Percentiles rank a stretch among this genome's conserved stretches.
phyloP scores from a whole-genome alignment of 2,888 invertebrate genomes.

The Amblyjoppa fuscipennis region DNA sequence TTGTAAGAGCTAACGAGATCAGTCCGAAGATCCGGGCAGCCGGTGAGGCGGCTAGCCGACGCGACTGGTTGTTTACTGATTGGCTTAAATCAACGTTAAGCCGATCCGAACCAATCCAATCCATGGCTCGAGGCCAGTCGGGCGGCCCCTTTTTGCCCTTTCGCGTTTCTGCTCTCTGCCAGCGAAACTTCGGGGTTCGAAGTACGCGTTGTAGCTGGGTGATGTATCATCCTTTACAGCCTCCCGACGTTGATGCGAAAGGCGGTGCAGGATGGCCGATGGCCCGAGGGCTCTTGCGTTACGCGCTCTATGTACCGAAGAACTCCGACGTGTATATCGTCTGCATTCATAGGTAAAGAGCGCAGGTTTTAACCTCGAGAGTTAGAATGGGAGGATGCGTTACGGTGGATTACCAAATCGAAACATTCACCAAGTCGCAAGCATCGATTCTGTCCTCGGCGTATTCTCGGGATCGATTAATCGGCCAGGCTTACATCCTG shows the following conservation, averaged over 20 bases:
- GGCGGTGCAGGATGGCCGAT: slow-evolving; percentile 42
- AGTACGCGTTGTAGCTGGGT: slow-evolving; percentile 29
- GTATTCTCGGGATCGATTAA: slow-evolving; percentile 69
- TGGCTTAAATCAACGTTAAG: slow-evolving; percentile 85
- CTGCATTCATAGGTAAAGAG: slow-evolving; percentile 15
- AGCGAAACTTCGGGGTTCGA: slow-evolving; percentile 62
- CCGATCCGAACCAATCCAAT: slow-evolving; percentile 84
- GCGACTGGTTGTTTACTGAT: slow-evolving; percentile 83
- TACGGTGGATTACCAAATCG: slow-evolving; percentile 64
- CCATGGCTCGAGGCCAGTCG: slow-evolving; percentile 76
- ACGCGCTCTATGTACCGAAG: slow-evolving; percentile 43
- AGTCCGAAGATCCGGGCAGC: slow-evolving; percentile 79
- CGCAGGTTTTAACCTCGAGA: slow-evolving; percentile 34
- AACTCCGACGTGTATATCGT: slow-evolving; percentile 39
- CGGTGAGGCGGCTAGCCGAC: slow-evolving; percentile 71
- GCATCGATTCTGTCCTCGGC: slow-evolving; percentile 11
- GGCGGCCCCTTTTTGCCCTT: slow-evolving; percentile 78
- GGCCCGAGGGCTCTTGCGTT: slow-evolving; percentile 58
- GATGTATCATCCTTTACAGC: slow-evolving; percentile 58
- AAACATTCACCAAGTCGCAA: slow-evolving; percentile 18
- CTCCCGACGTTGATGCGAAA: slow-evolving; percentile 56
- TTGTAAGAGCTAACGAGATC: slow-evolving; percentile 84
- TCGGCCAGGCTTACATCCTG: slow-evolving; percentile 69
- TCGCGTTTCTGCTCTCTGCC: slow-evolving; percentile 57
- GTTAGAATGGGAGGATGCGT: slow-evolving; percentile 57